These are phyloP conservation scores for Myotis findleyi DNA, from an alignment of 2,797 vertebrate genomes.

Conservation along the genomic window DNA sequence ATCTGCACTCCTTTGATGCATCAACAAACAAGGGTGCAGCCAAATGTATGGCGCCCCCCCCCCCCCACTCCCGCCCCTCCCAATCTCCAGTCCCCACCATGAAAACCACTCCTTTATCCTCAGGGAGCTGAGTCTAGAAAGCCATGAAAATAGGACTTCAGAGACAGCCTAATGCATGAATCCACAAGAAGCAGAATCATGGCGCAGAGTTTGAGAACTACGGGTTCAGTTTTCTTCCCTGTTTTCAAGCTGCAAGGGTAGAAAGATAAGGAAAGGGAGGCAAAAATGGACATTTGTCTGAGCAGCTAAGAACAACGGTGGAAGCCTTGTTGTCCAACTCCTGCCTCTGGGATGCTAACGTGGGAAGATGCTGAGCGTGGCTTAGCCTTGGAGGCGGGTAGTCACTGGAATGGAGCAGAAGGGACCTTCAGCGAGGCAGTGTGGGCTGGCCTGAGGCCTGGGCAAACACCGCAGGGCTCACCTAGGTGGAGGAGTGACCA, in stretches of 20 bases:
- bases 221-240: neutral
- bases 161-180: neutral
- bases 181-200: neutral
- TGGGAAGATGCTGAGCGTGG: neutral
- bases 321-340: neutral
- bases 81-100: neutral
- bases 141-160: neutral
- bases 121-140: neutral
- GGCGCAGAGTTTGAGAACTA: neutral
- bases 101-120: neutral
- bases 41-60: neutral
- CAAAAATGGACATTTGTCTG: neutral
- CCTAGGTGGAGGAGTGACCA: neutral
- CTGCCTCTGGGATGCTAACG: neutral
- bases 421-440: neutral
- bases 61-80: rapidly evolving
- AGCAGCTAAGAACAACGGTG: neutral
- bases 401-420: neutral
- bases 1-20: slow-evolving; percentile 44
- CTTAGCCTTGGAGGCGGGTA: neutral
- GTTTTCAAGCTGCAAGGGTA: neutral
- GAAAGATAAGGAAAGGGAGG: neutral
- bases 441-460: neutral
- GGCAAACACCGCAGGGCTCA: neutral
- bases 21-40: neutral